phyloP scores from a whole-genome alignment of 2,888 invertebrate species.

The Euzophera pinguis region DNA sequence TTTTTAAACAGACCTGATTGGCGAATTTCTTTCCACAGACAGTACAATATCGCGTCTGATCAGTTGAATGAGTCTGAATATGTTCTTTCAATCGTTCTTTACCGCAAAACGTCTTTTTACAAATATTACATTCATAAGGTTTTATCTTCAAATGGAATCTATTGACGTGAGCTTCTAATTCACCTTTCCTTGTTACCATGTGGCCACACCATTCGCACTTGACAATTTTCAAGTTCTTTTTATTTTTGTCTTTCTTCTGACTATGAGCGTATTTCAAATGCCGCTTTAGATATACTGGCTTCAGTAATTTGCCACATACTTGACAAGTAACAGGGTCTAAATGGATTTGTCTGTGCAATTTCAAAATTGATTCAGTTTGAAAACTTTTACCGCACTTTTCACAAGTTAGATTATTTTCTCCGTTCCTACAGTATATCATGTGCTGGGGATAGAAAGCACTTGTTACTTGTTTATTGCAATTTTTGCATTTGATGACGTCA shows the following conservation, averaged over 20 bases:
- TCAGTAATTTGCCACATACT: constrained; percentile 31
- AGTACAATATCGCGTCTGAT: constrained; percentile 16
- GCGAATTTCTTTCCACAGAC: constrained; percentile 24
- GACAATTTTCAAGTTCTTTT: constrained; percentile 11
- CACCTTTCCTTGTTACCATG: constrained; percentile 19
- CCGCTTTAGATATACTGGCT: constrained; percentile 31
- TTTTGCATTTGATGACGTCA: constrained; percentile 35
- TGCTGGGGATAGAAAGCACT: constrained; percentile 39
- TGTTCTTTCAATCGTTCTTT: constrained; percentile 24
- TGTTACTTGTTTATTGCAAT: constrained; percentile 39
- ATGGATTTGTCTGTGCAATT: constrained; percentile 35
- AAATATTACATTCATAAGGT: constrained; percentile 25
- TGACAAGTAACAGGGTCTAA: constrained; percentile 31
- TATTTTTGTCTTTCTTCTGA: constrained; percentile 11
- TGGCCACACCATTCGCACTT: constrained; percentile 22
- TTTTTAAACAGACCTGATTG: constrained; percentile 22
- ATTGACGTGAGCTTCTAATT: constrained; percentile 26
- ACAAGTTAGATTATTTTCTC: constrained; percentile 29
- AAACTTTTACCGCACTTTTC: constrained; percentile 40
- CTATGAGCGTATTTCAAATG: constrained; percentile 37
- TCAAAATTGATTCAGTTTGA: constrained; percentile 28
- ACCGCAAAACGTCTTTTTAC: constrained; percentile 25
- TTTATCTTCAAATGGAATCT: constrained; percentile 26
- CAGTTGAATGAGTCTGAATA: constrained; percentile 20
- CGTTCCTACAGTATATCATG: constrained; percentile 31